A percentile compares a stretch with the other conserved stretches of the same genome.
Conservation (phyloP, 2,888 invertebrate genomes). For the Encarsia formosa region DNA sequence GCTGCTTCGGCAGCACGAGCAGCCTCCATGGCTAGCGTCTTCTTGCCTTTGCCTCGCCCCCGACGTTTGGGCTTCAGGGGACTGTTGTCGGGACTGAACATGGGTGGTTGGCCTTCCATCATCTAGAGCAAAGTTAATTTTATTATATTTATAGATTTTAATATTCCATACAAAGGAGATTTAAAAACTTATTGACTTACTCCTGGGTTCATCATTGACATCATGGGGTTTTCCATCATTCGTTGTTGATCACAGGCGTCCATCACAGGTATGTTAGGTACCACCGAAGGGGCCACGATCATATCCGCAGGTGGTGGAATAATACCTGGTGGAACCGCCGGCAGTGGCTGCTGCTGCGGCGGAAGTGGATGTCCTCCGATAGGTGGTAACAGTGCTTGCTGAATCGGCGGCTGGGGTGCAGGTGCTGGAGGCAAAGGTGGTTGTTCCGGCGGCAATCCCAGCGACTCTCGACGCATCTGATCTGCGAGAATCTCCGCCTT, state of each 20-base stretch:
- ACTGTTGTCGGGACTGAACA: constrained; percentile 43
- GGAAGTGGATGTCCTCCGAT: constrained; percentile 16
- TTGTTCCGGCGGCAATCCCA: constrained; percentile 31
- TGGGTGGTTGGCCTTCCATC: constrained; percentile 39
- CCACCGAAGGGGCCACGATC: background rate
- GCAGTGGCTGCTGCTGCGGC: constrained; percentile 4
- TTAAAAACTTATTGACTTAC: constrained; percentile 15
- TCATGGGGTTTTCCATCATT: constrained; percentile 26
- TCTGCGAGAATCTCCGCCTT: constrained; percentile 49
- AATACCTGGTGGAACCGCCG: constrained; percentile 1
- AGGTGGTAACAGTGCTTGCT: constrained; percentile 12
- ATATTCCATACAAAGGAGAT: too few relatives aligned
- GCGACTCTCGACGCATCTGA: constrained; percentile 47
- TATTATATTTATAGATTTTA: constrained; percentile 50
- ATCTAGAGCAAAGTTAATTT: constrained; percentile 40
- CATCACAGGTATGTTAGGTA: constrained; percentile 9
- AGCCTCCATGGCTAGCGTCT: constrained; percentile 48
- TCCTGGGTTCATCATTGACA: constrained; percentile 32
- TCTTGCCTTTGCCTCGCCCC: constrained; percentile 50
- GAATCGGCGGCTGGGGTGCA: background rate
- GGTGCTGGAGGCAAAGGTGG: constrained; percentile 14
- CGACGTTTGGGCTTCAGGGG: constrained; percentile 46
- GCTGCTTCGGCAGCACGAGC: constrained; percentile 55
- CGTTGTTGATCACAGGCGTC: constrained; percentile 13
- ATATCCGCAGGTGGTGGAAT: background rate